Conservation (phyloP, 1,140 invertebrate genomes). For the Drosophila repletoides region DNA sequence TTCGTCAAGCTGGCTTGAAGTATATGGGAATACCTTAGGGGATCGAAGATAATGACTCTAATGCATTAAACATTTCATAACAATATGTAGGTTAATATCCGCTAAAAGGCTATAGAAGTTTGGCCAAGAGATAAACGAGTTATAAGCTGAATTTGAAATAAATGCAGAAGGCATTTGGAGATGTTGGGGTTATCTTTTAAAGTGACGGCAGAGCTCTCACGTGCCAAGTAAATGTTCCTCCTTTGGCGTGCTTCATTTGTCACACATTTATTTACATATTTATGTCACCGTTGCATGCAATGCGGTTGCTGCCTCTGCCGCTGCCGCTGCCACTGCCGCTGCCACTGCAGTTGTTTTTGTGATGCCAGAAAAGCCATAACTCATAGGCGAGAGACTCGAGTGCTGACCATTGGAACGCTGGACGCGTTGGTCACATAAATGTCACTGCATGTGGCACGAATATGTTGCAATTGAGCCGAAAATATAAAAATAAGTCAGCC, state of each 20-base stretch:
- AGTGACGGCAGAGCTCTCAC: no score
- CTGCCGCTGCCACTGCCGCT: constrained; percentile 20
- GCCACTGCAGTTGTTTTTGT: constrained; percentile 23
- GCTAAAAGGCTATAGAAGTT: no score
- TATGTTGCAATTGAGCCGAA: constrained; percentile 59
- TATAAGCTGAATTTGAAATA: no score
- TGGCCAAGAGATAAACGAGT: no score
- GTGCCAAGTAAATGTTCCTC: constrained; percentile 35
- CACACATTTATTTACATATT: constrained; percentile 47
- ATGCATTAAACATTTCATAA: no score
- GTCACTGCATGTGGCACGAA: constrained; percentile 72
- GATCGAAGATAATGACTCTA: no score
- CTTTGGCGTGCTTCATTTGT: constrained; percentile 58
- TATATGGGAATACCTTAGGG: no score
- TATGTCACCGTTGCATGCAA: constrained; percentile 46
- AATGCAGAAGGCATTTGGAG: no score
- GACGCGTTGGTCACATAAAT: constrained; percentile 61
- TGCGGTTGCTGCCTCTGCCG: constrained; percentile 7
- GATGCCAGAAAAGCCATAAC: constrained; percentile 55
- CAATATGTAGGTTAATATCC: no score
- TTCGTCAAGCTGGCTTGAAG: no score
- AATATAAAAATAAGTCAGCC: constrained; percentile 41
- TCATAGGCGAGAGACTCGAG: constrained; percentile 57
- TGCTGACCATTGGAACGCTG: constrained; percentile 11
- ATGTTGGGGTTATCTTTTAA: no score